phyloP scores from a whole-genome alignment of 1,140 invertebrate species.

The Geopemphigus sp. region DNA sequence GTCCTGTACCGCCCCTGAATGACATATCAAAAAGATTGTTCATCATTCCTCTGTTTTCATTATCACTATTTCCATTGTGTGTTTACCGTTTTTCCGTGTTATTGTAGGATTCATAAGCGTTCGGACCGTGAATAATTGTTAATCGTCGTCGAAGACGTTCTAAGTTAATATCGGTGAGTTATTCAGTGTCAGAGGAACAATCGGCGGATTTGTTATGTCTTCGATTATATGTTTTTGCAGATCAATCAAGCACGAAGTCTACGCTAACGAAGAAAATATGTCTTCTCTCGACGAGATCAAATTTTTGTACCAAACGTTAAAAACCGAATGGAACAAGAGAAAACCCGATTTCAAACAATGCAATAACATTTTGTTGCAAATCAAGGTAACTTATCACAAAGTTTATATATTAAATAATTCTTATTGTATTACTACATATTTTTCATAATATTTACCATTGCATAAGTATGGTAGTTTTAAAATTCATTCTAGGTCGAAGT shows the following conservation, averaged over 20 bases:
- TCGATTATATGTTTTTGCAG: slow-evolving; percentile 33
- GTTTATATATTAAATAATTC: too few relatives aligned
- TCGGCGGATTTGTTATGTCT: background rate
- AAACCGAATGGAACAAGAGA: slow-evolving; percentile 69
- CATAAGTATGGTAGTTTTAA: too few relatives aligned
- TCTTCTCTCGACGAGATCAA: slow-evolving; percentile 66
- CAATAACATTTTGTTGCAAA: slow-evolving; percentile 68
- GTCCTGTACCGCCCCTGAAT: background rate
- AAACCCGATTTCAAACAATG: slow-evolving; percentile 70
- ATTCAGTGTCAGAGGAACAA: fast-evolving
- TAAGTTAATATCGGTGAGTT: background rate
- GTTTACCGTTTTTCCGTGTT: background rate
- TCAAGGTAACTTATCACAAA: slow-evolving; percentile 73
- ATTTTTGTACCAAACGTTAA: slow-evolving; percentile 69
- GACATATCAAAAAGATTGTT: slow-evolving; percentile 39
- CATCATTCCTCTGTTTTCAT: background rate
- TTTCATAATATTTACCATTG: background rate
- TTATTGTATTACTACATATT: background rate
- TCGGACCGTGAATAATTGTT: background rate
- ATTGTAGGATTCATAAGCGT: background rate
- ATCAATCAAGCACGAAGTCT: background rate
- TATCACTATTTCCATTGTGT: background rate
- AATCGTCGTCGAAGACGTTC: background rate
- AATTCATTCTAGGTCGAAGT: too few relatives aligned
- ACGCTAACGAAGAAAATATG: slow-evolving; percentile 51